A percentile compares a stretch with the other conserved stretches of the same genome.
phyloP scores from a whole-genome alignment of 2,113 vertebrate species.

The Laticauda laticaudata region DNA sequence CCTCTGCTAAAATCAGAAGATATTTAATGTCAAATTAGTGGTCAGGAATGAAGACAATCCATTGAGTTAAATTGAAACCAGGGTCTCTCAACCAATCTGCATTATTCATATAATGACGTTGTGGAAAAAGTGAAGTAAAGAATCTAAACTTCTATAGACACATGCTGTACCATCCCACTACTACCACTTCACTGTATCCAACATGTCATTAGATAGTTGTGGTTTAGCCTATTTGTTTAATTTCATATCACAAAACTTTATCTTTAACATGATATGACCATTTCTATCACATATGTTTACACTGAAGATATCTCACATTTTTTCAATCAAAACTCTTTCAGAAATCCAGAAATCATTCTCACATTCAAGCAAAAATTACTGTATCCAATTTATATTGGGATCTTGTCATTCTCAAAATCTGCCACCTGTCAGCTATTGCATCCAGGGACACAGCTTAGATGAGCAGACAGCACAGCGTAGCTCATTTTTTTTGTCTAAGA shows the following conservation, averaged over 20 bases:
- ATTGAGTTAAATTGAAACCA: not conserved
- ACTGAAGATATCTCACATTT: not conserved
- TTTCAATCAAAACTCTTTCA: not conserved
- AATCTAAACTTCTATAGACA: not conserved
- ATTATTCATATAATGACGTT: not conserved
- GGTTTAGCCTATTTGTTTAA: not conserved
- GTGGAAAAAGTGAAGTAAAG: not conserved
- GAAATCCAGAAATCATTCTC: not conserved
- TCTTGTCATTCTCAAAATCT: not conserved
- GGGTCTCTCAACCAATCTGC: not conserved
- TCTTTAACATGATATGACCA: not conserved
- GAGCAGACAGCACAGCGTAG: not conserved
- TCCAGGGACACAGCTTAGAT: not conserved
- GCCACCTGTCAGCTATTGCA: not conserved
- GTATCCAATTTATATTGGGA: not conserved
- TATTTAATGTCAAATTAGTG: not conserved
- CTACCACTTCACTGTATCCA: not conserved
- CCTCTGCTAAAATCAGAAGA: not conserved
- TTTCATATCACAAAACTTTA: not conserved
- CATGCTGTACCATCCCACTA: not conserved
- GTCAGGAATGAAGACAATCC: not conserved
- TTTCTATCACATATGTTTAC: not conserved
- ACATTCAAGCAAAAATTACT: not conserved
- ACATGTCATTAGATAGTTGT: not conserved
- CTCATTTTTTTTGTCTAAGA: not conserved